A percentile compares a stretch with the other conserved stretches of the same genome.
These are phyloP conservation scores for Metalampra italica DNA, from an alignment of 2,888 invertebrate species.

Conservation along the genomic window DNA sequence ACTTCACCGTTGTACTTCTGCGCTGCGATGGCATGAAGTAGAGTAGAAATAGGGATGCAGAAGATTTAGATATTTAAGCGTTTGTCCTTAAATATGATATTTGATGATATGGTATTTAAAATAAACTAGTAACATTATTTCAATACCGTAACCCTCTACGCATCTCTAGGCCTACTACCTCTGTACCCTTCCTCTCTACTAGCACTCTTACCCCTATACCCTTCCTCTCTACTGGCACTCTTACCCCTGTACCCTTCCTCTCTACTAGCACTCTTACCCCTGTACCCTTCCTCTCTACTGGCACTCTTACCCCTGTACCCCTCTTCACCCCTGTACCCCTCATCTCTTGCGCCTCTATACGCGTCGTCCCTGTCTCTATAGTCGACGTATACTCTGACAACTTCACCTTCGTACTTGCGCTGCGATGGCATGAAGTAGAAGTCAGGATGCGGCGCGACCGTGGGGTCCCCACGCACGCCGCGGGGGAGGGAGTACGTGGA, in stretches of 20 bases:
- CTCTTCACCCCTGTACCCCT: neutral
- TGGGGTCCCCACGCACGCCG: slow-evolving; percentile 57
- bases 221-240: too few species aligned
- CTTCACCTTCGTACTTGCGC: slow-evolving; percentile 93
- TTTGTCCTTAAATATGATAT: too few species aligned
- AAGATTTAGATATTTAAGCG: too few species aligned
- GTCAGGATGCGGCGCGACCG: slow-evolving; percentile 82
- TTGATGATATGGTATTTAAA: too few species aligned
- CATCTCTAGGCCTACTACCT: neutral
- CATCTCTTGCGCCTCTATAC: neutral
- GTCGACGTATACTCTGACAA: slow-evolving; percentile 53
- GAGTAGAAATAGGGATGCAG: too few species aligned
- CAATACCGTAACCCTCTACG: neutral
- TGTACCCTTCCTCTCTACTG: neutral
- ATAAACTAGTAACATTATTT: too few species aligned
- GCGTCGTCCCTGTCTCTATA: slow-evolving; percentile 14
- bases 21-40: too few species aligned
- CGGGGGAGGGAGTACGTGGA: slow-evolving; percentile 86
- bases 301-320: neutral
- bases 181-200: too few species aligned
- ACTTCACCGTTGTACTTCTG: too few species aligned
- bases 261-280: neutral
- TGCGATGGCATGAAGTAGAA: slow-evolving; percentile 98
- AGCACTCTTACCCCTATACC: too few species aligned
- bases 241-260: neutral